These are phyloP conservation scores for Dolichotis patagonum DNA, from an alignment of 2,113 vertebrate genomes.

Conservation along the genomic window DNA sequence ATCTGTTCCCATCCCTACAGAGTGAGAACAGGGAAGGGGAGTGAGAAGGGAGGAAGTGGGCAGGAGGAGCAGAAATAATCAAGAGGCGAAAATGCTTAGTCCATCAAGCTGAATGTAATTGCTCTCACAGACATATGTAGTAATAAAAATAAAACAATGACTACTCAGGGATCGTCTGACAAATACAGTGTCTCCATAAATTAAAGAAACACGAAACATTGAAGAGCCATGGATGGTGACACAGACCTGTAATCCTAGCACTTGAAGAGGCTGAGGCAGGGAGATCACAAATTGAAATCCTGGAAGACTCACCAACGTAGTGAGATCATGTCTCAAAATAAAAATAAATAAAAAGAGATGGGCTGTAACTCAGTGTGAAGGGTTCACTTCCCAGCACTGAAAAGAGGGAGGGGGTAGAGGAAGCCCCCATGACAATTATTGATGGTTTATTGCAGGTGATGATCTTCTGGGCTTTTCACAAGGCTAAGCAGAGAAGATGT, in stretches of 20 bases:
- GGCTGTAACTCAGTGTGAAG: not conserved
- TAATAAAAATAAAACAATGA: not conserved
- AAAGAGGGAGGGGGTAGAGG: not conserved
- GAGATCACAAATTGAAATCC: not conserved
- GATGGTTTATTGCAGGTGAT: not conserved
- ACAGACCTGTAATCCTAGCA: not conserved
- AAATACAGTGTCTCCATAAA: not conserved
- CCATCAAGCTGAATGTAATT: not conserved
- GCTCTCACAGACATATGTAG: not conserved
- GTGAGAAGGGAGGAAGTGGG: not conserved
- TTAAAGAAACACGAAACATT: not conserved
- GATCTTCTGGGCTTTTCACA: constrained; percentile 45
- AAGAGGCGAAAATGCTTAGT: not conserved
- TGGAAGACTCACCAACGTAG: not conserved
- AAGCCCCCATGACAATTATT: not conserved
- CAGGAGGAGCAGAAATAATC: not conserved
- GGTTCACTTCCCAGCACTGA: not conserved
- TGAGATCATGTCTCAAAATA: not conserved
- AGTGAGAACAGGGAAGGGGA: not conserved
- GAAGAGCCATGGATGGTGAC: not conserved
- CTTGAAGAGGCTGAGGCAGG: not conserved
- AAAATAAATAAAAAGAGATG: not conserved
- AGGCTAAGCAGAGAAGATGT: not conserved
- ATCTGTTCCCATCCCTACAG: not conserved
- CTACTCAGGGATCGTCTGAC: constrained; percentile 37